A percentile compares a stretch with the other conserved stretches of the same genome.
These are phyloP conservation scores for Seriola rivoliana DNA, from an alignment of 2,113 vertebrate genomes.

Conservation along the genomic window DNA sequence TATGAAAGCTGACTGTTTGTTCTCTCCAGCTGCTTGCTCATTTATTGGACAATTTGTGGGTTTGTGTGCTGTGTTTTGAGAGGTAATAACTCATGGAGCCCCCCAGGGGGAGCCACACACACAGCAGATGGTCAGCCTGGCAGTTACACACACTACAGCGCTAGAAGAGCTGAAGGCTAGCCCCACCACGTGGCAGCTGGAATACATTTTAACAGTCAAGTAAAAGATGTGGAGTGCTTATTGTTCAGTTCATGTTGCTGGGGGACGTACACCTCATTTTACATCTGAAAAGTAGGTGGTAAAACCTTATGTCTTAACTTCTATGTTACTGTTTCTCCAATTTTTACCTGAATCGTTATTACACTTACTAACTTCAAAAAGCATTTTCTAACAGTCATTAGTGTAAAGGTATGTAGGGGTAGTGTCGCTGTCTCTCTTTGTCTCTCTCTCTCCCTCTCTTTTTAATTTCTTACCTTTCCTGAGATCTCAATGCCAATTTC, in stretches of 20 bases:
- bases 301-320: not conserved
- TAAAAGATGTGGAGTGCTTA: constrained; percentile 48
- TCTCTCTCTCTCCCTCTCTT: not conserved
- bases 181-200: constrained; percentile 77
- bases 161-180: constrained; percentile 67
- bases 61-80: constrained; percentile 29
- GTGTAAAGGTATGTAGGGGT: not conserved
- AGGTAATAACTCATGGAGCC: constrained; percentile 66
- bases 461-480: constrained; percentile 88
- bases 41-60: constrained; percentile 47
- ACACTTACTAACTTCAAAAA: not conserved
- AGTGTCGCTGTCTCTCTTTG: not conserved
- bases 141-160: not conserved
- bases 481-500: constrained; percentile 99
- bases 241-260: constrained; percentile 9
- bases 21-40: constrained; percentile 44
- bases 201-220: constrained; percentile 47
- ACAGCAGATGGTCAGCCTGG: constrained; percentile 58
- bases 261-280: not conserved
- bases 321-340: not conserved
- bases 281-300: not conserved
- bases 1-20: constrained; percentile 21
- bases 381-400: not conserved
- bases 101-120: constrained; percentile 76
- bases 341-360: too few relatives aligned